These are phyloP conservation scores for Eupithecia insigniata DNA, from an alignment of 2,888 invertebrate species.

Conservation along the genomic window DNA sequence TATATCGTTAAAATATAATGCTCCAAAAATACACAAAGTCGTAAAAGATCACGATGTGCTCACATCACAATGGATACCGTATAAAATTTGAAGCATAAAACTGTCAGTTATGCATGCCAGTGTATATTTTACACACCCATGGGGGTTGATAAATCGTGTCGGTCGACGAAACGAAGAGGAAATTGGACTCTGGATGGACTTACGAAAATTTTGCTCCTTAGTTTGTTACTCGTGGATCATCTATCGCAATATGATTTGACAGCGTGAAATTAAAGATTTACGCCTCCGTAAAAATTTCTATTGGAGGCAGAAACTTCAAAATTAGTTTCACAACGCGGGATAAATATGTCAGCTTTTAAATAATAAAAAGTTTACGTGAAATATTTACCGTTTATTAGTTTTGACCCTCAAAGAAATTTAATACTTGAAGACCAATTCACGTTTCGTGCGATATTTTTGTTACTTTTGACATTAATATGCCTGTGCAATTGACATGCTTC, in stretches of 20 bases:
- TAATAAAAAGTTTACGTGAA: conserved; percentile 26
- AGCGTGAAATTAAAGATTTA: conserved; percentile 64
- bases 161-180: conserved; percentile 54
- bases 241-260: conserved; percentile 56
- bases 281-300: conserved; percentile 36
- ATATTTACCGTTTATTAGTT: conserved; percentile 14
- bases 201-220: conserved; percentile 54
- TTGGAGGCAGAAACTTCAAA: conserved; percentile 43
- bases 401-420: conserved; percentile 25
- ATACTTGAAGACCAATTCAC: conserved; percentile 20
- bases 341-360: conserved; percentile 25
- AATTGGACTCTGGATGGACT: conserved; percentile 53
- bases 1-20: not conserved
- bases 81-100: conserved; percentile 61
- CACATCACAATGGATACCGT: conserved; percentile 56
- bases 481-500: conserved; percentile 38
- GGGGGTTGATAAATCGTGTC: conserved; percentile 58
- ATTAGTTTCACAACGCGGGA: conserved; percentile 36
- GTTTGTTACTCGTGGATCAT: conserved; percentile 50
- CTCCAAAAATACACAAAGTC: conserved; percentile 36
- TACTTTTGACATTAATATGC: conserved; percentile 23
- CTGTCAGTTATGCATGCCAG: conserved; percentile 46
- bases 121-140: conserved; percentile 45
- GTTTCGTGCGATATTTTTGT: conserved; percentile 27
- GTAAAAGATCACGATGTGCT: conserved; percentile 48